Percentiles rank a stretch among this genome's conserved stretches.
Conservation (phyloP, 2,113 vertebrate species). For the Pelodiscus sinensis region DNA sequence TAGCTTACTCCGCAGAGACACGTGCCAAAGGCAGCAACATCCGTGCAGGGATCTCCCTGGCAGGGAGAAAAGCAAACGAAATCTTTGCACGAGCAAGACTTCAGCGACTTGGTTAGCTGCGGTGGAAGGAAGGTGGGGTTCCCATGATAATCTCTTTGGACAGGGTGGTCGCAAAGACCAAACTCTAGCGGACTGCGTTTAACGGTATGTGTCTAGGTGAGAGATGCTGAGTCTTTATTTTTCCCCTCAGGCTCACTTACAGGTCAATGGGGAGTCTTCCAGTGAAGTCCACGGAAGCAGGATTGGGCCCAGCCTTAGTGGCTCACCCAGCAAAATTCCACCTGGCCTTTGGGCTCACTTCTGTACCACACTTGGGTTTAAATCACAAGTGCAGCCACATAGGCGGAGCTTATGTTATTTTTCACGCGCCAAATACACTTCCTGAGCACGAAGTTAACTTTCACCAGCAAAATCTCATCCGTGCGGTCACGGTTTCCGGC, state of each 20-base stretch:
- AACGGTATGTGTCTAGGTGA: neutral
- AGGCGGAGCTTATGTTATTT: rapidly evolving
- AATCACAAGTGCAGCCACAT: neutral
- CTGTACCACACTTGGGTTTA: neutral
- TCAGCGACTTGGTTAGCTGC: rapidly evolving
- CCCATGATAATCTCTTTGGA: rapidly evolving
- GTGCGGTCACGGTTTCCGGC: rapidly evolving
- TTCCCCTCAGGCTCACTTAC: neutral
- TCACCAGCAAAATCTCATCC: too few species aligned
- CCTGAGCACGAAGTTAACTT: neutral
- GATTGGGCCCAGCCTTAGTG: neutral
- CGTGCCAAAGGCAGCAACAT: neutral
- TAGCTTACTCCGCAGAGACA: neutral
- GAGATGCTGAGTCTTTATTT: neutral
- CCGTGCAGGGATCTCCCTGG: neutral
- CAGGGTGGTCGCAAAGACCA: rapidly evolving
- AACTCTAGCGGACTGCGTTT: rapidly evolving
- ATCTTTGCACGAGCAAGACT: neutral
- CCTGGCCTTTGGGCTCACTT: rapidly evolving
- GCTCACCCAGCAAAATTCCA: neutral
- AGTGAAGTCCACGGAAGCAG: neutral
- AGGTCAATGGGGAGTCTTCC: neutral
- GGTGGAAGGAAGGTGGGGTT: rapidly evolving
- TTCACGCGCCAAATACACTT: rapidly evolving
- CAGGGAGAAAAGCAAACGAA: neutral